Percentiles rank a stretch among this genome's conserved stretches.
phyloP scores from a whole-genome alignment of 2,888 invertebrate species.

The Drosophila anomalata region DNA sequence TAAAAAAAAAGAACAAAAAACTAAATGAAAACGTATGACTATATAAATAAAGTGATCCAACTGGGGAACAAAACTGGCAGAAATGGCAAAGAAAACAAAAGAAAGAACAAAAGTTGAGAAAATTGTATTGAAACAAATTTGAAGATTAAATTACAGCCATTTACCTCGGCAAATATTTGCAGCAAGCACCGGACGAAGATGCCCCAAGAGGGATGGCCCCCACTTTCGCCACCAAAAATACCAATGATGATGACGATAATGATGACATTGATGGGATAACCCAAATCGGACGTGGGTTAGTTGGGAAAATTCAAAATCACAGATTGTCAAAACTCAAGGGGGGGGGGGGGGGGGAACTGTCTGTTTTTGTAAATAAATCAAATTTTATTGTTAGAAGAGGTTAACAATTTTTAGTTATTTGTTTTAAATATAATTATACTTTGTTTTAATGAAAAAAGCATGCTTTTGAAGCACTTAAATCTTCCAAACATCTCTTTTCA shows the following conservation, averaged over 20 bases:
- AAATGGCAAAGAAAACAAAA: conserved; percentile 2
- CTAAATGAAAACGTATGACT: conserved; percentile 22
- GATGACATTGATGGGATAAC: conserved; percentile 44
- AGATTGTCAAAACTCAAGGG: background rate
- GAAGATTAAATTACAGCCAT: conserved; percentile 47
- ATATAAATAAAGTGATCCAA: conserved; percentile 22
- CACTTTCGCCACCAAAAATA: background rate
- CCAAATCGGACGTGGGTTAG: conserved; percentile 40
- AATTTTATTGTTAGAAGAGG: conserved; percentile 31
- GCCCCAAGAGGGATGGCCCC: conserved; percentile 15
- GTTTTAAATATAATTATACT: background rate
- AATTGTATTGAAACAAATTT: conserved; percentile 44
- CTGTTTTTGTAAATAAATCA: conserved; percentile 32
- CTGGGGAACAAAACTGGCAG: background rate
- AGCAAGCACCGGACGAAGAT: conserved; percentile 32
- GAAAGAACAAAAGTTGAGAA: conserved; percentile 18
- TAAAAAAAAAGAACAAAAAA: background rate
- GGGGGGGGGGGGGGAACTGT: background rate
- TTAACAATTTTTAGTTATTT: background rate
- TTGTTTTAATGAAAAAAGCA: no score
- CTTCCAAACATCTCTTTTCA: no score
- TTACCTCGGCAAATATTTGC: conserved; percentile 48
- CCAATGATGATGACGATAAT: conserved; percentile 15
- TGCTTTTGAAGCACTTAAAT: no score
- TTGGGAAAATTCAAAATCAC: conserved; percentile 39